These are phyloP conservation scores for Micrastur ruficollis DNA, from an alignment of 2,797 vertebrate species.

Conservation along the genomic window DNA sequence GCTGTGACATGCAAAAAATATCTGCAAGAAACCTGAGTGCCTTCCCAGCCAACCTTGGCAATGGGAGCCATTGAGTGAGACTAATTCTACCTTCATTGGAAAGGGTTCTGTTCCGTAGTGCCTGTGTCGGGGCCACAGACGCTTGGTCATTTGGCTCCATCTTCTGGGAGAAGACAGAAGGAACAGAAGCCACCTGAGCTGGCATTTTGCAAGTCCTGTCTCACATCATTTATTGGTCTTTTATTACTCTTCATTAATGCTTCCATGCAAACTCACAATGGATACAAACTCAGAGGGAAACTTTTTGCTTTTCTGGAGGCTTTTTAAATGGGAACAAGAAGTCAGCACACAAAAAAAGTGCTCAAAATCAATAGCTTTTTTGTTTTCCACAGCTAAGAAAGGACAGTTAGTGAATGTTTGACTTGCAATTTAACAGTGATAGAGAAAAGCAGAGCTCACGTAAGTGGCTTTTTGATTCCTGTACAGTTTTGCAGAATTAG, in stretches of 20 bases:
- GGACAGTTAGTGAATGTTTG: conserved; percentile 23
- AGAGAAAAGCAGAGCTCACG: neutral
- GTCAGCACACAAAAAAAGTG: neutral
- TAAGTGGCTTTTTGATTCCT: conserved; percentile 24
- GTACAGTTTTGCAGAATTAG: neutral
- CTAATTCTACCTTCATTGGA: neutral
- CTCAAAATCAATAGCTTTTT: conserved; percentile 27
- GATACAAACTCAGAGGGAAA: conserved; percentile 1
- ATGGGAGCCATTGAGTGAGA: neutral
- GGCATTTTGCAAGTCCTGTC: neutral
- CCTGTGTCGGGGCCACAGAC: neutral
- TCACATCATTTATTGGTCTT: neutral
- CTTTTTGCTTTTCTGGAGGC: neutral
- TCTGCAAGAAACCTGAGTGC: neutral
- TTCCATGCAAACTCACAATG: neutral
- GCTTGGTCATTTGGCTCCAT: conserved; percentile 49
- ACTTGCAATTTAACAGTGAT: neutral
- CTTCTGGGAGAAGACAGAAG: conserved; percentile 47
- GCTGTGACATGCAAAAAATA: neutral
- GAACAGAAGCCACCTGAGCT: neutral
- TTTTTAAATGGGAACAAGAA: conserved; percentile 9
- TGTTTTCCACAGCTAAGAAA: conserved; percentile 15
- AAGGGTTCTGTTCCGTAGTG: neutral
- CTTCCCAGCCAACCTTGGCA: neutral
- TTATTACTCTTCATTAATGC: neutral